Conservation (phyloP, 2,797 vertebrate genomes). For the Gadopsis marmoratus region DNA sequence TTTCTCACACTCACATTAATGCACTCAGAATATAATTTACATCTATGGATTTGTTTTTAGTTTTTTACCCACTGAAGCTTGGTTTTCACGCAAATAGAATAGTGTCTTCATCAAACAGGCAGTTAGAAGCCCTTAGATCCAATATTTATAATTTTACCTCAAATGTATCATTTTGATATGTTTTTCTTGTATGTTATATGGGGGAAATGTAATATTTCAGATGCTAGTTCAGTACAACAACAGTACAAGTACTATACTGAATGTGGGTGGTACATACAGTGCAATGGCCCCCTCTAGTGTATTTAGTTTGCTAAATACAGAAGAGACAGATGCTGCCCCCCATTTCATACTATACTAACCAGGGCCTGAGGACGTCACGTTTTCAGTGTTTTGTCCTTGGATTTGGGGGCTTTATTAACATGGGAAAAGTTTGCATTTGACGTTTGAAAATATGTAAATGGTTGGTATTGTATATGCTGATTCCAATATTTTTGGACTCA, state of each 20-base stretch:
- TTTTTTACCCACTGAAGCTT: background rate
- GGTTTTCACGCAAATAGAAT: too few species aligned
- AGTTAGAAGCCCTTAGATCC: background rate
- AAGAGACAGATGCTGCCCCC: background rate
- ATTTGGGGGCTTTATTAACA: background rate
- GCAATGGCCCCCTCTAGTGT: slow-evolving; percentile 49
- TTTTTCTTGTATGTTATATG: background rate
- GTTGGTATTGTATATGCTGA: background rate
- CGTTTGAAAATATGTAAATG: background rate
- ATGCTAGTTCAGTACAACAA: background rate
- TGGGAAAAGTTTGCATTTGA: background rate
- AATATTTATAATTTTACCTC: background rate
- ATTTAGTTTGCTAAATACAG: background rate
- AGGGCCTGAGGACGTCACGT: background rate
- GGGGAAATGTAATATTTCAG: background rate
- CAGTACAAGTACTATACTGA: background rate
- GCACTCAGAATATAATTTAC: background rate
- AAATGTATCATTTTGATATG: background rate
- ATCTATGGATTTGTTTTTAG: background rate
- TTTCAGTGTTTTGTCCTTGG: background rate
- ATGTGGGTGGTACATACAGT: background rate
- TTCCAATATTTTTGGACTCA: background rate
- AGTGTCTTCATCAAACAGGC: too few species aligned
- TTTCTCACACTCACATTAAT: background rate
- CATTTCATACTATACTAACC: background rate